A percentile compares a stretch with the other conserved stretches of the same genome.
Conservation (phyloP, 1,140 invertebrate genomes). For the Centruroides vittatus region DNA sequence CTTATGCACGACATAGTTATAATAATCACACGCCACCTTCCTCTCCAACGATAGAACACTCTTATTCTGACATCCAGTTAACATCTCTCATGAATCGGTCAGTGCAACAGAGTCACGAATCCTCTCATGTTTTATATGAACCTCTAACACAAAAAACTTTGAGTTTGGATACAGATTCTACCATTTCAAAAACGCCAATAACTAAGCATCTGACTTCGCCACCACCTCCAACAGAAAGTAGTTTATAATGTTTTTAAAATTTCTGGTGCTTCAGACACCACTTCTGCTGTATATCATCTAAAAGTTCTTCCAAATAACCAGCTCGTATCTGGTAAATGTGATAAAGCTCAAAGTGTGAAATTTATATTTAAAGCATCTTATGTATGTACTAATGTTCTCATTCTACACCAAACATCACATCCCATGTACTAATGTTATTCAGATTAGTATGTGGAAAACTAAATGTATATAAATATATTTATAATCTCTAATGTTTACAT, state of each 20-base stretch:
- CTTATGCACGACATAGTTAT: slow-evolving; percentile 13
- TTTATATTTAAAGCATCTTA: not conserved
- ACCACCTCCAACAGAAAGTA: slow-evolving; percentile 12
- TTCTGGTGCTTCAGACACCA: not conserved
- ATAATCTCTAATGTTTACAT: too few relatives aligned
- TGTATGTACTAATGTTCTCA: too few relatives aligned
- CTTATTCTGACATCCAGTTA: slow-evolving; percentile 9
- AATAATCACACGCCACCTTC: slow-evolving; percentile 8
- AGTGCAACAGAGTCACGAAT: not conserved
- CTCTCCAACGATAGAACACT: slow-evolving; percentile 14
- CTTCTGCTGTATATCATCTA: slow-evolving; percentile 1
- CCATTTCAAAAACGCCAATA: not conserved
- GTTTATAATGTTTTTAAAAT: slow-evolving; percentile 5
- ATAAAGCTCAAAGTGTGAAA: slow-evolving; percentile 13
- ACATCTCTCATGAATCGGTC: slow-evolving; percentile 6
- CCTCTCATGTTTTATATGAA: not conserved
- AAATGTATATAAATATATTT: too few relatives aligned
- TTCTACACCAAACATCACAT: too few relatives aligned
- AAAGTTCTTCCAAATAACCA: slow-evolving; percentile 9
- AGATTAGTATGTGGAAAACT: too few relatives aligned
- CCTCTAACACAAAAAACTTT: slow-evolving; percentile 6
- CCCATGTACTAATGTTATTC: too few relatives aligned
- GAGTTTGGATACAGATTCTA: slow-evolving; percentile 1
- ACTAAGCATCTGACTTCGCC: not conserved
- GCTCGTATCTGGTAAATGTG: slow-evolving; percentile 5